Conservation (phyloP, 2,113 vertebrate species). For the Xiphophorus maculatus region DNA sequence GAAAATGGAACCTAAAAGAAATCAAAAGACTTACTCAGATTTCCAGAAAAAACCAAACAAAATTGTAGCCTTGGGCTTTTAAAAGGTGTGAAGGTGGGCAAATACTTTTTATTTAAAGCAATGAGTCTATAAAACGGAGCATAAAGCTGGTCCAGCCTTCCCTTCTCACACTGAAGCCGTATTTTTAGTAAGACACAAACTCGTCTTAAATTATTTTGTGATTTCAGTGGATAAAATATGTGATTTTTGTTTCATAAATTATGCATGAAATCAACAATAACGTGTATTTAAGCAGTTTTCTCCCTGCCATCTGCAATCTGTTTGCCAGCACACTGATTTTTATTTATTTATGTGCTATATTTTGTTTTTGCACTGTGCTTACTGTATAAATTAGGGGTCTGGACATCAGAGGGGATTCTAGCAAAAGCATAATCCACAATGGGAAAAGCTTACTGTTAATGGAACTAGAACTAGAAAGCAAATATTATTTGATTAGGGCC, state of each 20-base stretch:
- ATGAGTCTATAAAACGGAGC: too few relatives aligned
- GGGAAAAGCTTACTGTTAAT: not conserved
- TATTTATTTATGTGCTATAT: not conserved
- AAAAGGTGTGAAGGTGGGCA: not conserved
- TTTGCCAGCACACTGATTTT: not conserved
- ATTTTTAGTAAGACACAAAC: not conserved
- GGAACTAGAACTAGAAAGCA: not conserved
- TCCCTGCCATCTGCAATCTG: not conserved
- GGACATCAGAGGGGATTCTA: not conserved
- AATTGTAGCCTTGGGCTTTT: not conserved
- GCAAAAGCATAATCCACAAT: not conserved
- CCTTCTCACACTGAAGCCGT: not conserved
- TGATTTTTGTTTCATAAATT: not conserved
- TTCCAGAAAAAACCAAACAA: too few relatives aligned
- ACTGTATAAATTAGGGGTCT: not conserved
- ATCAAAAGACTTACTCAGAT: too few relatives aligned
- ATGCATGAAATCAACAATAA: constrained; percentile 1
- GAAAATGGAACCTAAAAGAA: too few relatives aligned
- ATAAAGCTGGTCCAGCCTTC: not conserved
- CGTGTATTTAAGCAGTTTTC: not conserved
- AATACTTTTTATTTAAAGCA: too few relatives aligned
- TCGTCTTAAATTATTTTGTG: not conserved
- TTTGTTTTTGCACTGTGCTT: not conserved
- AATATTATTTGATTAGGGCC: not conserved
- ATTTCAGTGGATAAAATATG: not conserved